Percentiles rank a stretch among this genome's conserved stretches.
Evolutionary conservation across 2,113 vertebrate genomes (phyloP).

Genomic region (Chroicocephalus ridibundus): DNA sequence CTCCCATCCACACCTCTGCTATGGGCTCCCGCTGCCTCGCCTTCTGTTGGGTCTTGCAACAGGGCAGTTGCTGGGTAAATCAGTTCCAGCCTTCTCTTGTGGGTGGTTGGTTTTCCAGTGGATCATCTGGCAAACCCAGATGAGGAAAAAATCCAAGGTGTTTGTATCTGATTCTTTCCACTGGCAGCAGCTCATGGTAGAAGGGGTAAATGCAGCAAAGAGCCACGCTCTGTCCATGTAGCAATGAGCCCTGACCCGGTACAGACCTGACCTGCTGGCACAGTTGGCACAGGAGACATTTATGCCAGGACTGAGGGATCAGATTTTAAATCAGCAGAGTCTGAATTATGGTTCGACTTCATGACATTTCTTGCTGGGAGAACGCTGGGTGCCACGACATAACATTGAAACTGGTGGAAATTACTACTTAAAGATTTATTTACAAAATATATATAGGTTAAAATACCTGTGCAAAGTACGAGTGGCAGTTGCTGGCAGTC

Average conservation of each 20-base stretch:
- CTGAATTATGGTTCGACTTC: neutral
- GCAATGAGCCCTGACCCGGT: neutral
- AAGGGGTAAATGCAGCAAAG: neutral
- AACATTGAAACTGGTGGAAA: neutral
- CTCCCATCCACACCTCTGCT: accelerated
- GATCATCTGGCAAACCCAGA: neutral
- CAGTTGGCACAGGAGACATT: neutral
- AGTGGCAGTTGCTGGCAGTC: neutral
- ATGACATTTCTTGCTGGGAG: neutral
- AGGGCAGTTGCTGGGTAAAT: neutral
- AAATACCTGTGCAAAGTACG: neutral
- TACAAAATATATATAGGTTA: neutral
- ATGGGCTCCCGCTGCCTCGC: neutral
- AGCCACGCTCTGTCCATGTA: neutral
- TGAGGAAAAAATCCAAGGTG: neutral
- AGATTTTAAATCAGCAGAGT: neutral
- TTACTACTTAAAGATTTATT: neutral
- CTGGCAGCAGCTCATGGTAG: neutral
- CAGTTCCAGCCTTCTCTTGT: neutral
- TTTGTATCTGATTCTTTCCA: neutral
- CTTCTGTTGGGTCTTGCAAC: neutral
- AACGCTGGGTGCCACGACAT: neutral
- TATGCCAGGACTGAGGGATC: neutral
- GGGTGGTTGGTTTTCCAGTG: neutral
- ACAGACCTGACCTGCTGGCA: neutral